Conservation (phyloP, 2,113 vertebrate genomes). For the Aleadryas rufinucha region DNA sequence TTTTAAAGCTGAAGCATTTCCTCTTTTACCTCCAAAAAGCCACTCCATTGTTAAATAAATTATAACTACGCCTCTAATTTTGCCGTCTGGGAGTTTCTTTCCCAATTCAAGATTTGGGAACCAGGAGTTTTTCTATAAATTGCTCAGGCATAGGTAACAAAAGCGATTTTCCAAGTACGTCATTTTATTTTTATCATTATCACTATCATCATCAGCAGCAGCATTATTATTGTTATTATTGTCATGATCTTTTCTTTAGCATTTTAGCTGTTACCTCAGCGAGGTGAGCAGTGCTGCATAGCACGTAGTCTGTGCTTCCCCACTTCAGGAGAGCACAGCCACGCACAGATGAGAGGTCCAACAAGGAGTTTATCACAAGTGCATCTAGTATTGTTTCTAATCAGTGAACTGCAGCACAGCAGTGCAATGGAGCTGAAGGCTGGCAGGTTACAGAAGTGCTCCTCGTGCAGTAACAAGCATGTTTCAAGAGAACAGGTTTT, state of each 20-base stretch:
- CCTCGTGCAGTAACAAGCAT: neutral
- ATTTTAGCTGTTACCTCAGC: conserved; percentile 23
- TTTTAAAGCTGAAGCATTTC: neutral
- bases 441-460: neutral
- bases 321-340: conserved; percentile 32
- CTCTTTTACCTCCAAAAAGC: neutral
- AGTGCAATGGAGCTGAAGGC: neutral
- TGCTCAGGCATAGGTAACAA: neutral
- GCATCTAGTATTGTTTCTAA: conserved; percentile 55
- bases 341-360: conserved; percentile 60
- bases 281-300: neutral
- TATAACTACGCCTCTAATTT: neutral
- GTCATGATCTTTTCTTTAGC: neutral
- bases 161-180: conserved; percentile 38
- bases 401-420: conserved; percentile 23
- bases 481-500: neutral
- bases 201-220: neutral
- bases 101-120: neutral
- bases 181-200: conserved; percentile 40
- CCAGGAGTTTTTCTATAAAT: neutral
- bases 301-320: conserved; percentile 49
- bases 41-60: neutral
- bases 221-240: too few species aligned
- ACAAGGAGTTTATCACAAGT: conserved; percentile 56
- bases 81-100: neutral